Percentiles rank a stretch among this genome's conserved stretches.
Evolutionary conservation across 2,888 invertebrate genomes (phyloP).

Genomic region (Agonopterix arenella): DNA sequence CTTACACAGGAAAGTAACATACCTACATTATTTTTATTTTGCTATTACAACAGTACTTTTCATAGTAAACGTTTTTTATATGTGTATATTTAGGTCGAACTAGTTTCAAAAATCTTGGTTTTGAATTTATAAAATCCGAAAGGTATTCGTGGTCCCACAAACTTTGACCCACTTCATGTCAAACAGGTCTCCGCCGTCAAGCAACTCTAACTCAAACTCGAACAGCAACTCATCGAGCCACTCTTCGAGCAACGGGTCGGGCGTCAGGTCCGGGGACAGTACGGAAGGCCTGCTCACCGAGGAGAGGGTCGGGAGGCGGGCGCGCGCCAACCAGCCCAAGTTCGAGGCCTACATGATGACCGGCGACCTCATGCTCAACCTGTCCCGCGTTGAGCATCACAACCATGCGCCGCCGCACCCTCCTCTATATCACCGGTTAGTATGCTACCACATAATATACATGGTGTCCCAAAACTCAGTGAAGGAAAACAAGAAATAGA

Average conservation of each 20-base stretch:
- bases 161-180: conserved; percentile 3
- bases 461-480: no score
- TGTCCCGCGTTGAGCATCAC: conserved; percentile 87
- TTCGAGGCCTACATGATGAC: conserved; percentile 99
- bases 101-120: no score
- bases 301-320: conserved; percentile 47
- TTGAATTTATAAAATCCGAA: background rate
- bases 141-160: no score
- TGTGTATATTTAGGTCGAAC: no score
- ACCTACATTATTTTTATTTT: no score
- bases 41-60: no score
- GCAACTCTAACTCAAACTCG: conserved; percentile 61
- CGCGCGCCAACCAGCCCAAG: conserved; percentile 70
- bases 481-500: no score
- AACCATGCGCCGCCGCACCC: conserved; percentile 69
- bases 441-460: no score
- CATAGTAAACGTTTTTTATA: background rate
- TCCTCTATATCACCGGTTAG: conserved; percentile 63
- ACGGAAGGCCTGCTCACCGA: conserved; percentile 51
- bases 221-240: conserved; percentile 61
- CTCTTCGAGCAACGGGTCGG: conserved; percentile 67
- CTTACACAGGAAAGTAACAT: no score
- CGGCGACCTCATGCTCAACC: conserved; percentile 95
- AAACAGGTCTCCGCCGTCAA: conserved; percentile 64
- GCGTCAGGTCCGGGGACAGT: conserved; percentile 73